Evolutionary conservation across 2,888 invertebrate species (phyloP), one percentile per base, ranked within the genome.

Genomic region (Petrolisthes manimaculis): DNA sequence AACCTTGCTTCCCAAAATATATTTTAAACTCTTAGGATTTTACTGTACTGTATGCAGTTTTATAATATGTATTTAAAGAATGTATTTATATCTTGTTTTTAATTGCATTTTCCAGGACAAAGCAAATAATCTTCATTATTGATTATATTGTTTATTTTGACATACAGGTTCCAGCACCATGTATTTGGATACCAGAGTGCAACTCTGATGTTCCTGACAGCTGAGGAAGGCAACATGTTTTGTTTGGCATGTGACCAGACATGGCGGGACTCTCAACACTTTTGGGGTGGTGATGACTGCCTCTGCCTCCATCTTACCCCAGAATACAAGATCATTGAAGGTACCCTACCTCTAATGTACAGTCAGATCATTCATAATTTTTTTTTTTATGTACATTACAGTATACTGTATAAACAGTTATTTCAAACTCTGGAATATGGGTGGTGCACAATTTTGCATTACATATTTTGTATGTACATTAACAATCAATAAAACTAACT

Each of bases 211-310:
- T 93, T 95, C 88, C 91, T 95, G 24, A 93, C 93, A 79, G 94
- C 94, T 61, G 94, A 94, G 69, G 94, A 94, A 77, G 95, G 95
- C 51, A 95, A 96, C 91, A 94, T 96, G 89, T 95, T 96, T 92
- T 97, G 96, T 92, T 93, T 97, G 86, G 96, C 96, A 55, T 94
- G 95, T 12, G 95, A 97, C 18, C 94, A 94, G 89, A 97, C 97
- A 93, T 98, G 98, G 98, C 95, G 95, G 91, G 97, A 97, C 93
- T 95, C 96, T 5, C 96, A 96, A 93, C 94, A 95, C 82, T 97
- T 96, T 93, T 97, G 96, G 95, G 98, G 98, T 77, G 95, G 95
- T 4, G 95, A 96, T n/a, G 96, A 97, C 89, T 95, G 95, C 90
- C 95, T 96, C 92, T 94, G 97, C 77, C 93, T 97, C 88, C 97